Evolutionary conservation across 2,113 vertebrate species (phyloP).

Genomic region (Triplophysa rosa): DNA sequence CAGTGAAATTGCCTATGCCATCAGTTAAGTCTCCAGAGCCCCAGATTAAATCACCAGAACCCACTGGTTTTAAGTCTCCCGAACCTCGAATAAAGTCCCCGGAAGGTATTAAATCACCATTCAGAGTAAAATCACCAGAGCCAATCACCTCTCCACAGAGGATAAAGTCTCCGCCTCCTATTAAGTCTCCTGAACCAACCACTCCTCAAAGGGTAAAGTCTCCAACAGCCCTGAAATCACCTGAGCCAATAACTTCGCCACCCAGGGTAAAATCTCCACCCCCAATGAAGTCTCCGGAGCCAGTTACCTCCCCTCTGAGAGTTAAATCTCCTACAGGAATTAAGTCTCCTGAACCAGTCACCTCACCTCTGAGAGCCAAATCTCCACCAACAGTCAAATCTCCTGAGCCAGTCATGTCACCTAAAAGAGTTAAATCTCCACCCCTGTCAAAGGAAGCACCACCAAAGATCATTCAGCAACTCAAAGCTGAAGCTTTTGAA

Average conservation of each 20-base stretch:
- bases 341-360: constrained; percentile 77
- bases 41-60: constrained; percentile 77
- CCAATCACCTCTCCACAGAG: constrained; percentile 71
- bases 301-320: constrained; percentile 71
- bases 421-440: constrained; percentile 83
- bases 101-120: constrained; percentile 55
- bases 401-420: constrained; percentile 74
- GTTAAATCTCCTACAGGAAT: constrained; percentile 71
- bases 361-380: constrained; percentile 82
- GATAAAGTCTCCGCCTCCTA: constrained; percentile 48
- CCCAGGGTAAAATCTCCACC: constrained; percentile 84
- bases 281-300: constrained; percentile 62
- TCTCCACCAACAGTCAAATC: constrained; percentile 78
- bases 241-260: constrained; percentile 83
- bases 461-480: constrained; percentile 83
- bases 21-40: constrained; percentile 67
- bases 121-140: constrained; percentile 79
- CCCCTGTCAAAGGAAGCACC: constrained; percentile 74
- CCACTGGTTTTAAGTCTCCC: constrained; percentile 61
- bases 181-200: constrained; percentile 59
- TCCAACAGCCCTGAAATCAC: constrained; percentile 79
- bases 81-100: constrained; percentile 58
- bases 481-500: constrained; percentile 82
- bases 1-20: constrained; percentile 27
- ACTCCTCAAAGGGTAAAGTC: constrained; percentile 77